phyloP scores from a whole-genome alignment of 2,888 invertebrate species.

The Aleiodes alternator region DNA sequence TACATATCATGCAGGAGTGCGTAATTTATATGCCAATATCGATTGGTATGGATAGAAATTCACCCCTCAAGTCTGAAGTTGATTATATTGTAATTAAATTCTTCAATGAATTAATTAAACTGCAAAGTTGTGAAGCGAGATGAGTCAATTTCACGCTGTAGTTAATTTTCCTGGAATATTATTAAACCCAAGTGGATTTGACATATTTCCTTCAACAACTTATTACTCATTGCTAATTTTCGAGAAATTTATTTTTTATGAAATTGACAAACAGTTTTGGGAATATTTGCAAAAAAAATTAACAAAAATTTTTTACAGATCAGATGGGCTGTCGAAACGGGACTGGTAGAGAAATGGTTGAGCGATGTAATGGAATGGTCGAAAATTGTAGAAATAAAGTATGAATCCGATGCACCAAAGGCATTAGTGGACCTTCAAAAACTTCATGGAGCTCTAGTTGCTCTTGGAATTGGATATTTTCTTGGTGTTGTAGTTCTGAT shows the following conservation, averaged over 20 bases:
- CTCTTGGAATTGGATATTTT: constrained; percentile 83
- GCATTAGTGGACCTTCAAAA: constrained; percentile 87
- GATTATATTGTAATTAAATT: constrained; percentile 78
- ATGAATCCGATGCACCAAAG: constrained; percentile 79
- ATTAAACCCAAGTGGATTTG: too few species aligned
- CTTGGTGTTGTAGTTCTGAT: constrained; percentile 79
- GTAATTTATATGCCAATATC: constrained; percentile 88
- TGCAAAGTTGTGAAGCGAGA: too few species aligned
- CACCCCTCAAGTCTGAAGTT: constrained; percentile 83
- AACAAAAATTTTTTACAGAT: constrained; percentile 68
- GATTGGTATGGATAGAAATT: constrained; percentile 88
- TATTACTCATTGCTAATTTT: too few species aligned
- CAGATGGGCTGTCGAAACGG: constrained; percentile 83
- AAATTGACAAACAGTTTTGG: too few species aligned
- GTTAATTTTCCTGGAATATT: too few species aligned
- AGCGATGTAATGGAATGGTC: constrained; percentile 83
- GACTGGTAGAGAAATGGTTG: constrained; percentile 87
- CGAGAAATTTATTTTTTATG: too few species aligned
- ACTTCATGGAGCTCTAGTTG: constrained; percentile 86
- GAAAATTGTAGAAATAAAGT: constrained; percentile 77
- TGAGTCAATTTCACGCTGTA: constrained; percentile 43
- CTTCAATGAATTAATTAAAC: constrained; percentile 1
- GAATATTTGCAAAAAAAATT: too few species aligned
- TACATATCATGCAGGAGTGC: constrained; percentile 90
- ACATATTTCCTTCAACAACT: too few species aligned